Conservation (phyloP, 2,888 invertebrate genomes). For the Schrankia costaestrigalis region DNA sequence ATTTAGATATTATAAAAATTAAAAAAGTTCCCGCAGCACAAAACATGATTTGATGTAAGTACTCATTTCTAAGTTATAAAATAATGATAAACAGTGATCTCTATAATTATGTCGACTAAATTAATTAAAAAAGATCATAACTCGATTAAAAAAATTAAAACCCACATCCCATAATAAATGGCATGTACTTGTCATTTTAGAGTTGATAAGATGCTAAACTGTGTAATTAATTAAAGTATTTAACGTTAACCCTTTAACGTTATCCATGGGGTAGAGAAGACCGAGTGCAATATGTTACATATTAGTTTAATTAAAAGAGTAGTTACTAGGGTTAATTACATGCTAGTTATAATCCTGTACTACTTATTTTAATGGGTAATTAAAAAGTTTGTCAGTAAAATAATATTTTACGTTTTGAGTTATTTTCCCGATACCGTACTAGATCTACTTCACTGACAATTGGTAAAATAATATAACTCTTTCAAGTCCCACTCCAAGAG, state of each 20-base stretch:
- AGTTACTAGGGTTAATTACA: too few species aligned
- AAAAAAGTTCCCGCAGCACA: too few species aligned
- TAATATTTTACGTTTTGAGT: not conserved
- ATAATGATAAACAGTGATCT: not conserved
- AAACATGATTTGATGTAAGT: too few species aligned
- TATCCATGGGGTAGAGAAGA: slow-evolving; percentile 24
- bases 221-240: slow-evolving; percentile 56
- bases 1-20: too few species aligned
- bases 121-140: not conserved
- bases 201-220: slow-evolving; percentile 48
- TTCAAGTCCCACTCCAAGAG: too few species aligned
- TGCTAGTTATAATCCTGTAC: too few species aligned
- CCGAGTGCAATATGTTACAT: slow-evolving; percentile 24
- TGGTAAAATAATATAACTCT: too few species aligned
- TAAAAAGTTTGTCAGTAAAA: not conserved
- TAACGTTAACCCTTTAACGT: slow-evolving; percentile 61
- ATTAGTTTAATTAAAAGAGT: not conserved
- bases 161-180: slow-evolving; percentile 58
- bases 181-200: slow-evolving; percentile 60
- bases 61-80: not conserved
- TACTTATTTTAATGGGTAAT: not conserved
- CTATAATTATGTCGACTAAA: too few species aligned
- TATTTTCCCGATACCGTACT: too few species aligned
- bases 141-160: slow-evolving; percentile 40
- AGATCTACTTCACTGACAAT: too few species aligned